Evolutionary conservation across 2,888 invertebrate species (phyloP).

Genomic region (Oconnorella tubifera): DNA sequence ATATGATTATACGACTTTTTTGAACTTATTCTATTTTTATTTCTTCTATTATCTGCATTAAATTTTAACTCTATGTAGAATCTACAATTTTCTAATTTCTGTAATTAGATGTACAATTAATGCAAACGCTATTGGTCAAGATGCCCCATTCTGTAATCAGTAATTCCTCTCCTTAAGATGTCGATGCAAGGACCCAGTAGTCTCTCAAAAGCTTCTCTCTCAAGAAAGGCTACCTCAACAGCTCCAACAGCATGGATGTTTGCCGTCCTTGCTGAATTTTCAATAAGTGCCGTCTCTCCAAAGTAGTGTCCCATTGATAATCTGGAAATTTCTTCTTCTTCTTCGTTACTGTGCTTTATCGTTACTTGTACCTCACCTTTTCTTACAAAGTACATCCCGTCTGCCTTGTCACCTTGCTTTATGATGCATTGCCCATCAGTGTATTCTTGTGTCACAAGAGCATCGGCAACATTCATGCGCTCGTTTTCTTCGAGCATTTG

Average conservation of each 20-base stretch:
- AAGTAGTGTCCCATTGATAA: conserved; percentile 76
- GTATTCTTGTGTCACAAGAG: conserved; percentile 46
- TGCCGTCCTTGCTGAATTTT: conserved; percentile 92
- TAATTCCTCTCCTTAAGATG: conserved; percentile 94
- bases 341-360: conserved; percentile 71
- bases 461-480: conserved; percentile 55
- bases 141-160: too few species aligned
- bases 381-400: conserved; percentile 56
- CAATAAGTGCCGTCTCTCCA: conserved; percentile 92
- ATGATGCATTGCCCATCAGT: conserved; percentile 50
- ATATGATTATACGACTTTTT: too few species aligned
- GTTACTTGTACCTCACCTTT: conserved; percentile 83
- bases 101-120: too few species aligned
- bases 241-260: conserved; percentile 68
- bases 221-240: conserved; percentile 89
- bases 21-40: too few species aligned
- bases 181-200: conserved; percentile 95
- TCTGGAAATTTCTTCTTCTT: conserved; percentile 64
- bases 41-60: too few species aligned
- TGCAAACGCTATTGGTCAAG: too few species aligned
- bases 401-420: conserved; percentile 50
- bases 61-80: too few species aligned
- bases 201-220: conserved; percentile 93
- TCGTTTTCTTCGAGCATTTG: conserved; percentile 52
- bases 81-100: too few species aligned